phyloP scores from a whole-genome alignment of 2,113 vertebrate species.

The Piliocolobus tephrosceles region DNA sequence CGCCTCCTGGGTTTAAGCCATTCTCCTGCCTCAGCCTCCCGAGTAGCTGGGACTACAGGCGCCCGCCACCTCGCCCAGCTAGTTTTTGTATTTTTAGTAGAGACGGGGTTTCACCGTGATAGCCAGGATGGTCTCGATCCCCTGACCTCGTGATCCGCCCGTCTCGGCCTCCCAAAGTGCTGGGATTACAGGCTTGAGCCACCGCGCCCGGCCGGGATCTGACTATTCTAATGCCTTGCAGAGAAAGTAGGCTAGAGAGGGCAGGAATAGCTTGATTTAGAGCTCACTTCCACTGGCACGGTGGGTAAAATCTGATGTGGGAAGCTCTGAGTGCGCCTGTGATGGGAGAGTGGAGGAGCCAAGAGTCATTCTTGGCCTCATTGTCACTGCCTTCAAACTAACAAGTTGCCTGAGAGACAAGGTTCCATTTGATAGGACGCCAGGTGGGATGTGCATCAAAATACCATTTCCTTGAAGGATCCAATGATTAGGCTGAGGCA shows the following conservation, averaged over 20 bases:
- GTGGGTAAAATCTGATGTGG: background rate
- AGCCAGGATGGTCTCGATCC: too few relatives aligned
- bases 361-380: background rate
- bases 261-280: background rate
- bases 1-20: too few relatives aligned
- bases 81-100: too few relatives aligned
- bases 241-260: background rate
- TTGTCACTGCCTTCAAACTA: background rate
- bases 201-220: too few relatives aligned
- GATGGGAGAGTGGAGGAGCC: background rate
- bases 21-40: too few relatives aligned
- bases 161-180: too few relatives aligned
- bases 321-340: background rate
- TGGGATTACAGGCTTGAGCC: too few relatives aligned
- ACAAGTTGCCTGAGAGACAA: background rate
- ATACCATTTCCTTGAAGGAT: constrained; percentile 38
- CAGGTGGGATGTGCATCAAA: background rate
- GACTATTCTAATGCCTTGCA: background rate
- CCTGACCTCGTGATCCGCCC: too few relatives aligned
- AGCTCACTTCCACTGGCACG: background rate
- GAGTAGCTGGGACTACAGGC: too few relatives aligned
- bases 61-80: too few relatives aligned
- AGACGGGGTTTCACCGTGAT: too few relatives aligned
- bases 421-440: background rate
- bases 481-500: background rate